Evolutionary conservation across 2,888 invertebrate species (phyloP).

Genomic region (Eupelmus urozonus): DNA sequence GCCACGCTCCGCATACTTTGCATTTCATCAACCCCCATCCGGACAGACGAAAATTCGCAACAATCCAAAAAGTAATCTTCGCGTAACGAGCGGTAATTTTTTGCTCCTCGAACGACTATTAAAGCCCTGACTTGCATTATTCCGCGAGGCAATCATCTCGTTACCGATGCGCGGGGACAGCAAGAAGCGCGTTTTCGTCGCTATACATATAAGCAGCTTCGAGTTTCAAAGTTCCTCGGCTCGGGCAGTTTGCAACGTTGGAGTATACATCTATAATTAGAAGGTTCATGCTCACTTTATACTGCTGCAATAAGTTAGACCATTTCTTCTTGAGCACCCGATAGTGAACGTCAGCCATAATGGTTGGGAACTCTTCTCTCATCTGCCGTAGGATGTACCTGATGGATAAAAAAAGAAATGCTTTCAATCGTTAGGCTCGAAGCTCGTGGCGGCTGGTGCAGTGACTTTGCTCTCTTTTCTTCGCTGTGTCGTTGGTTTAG

Average conservation of each 20-base stretch:
- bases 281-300: slow-evolving; percentile 66
- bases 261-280: slow-evolving; percentile 23
- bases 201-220: not conserved
- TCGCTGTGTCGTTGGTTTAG: too few species aligned
- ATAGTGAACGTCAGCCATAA: slow-evolving; percentile 71
- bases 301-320: slow-evolving; percentile 71
- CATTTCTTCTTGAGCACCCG: slow-evolving; percentile 72
- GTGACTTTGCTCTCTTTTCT: too few species aligned
- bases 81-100: not conserved
- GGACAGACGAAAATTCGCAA: too few species aligned
- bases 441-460: too few species aligned
- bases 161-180: slow-evolving; percentile 17
- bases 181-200: not conserved
- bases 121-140: not conserved
- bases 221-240: slow-evolving; percentile 10
- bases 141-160: slow-evolving; percentile 18
- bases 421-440: not conserved
- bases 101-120: not conserved
- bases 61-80: not conserved
- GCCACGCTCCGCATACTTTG: too few species aligned
- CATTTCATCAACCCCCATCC: too few species aligned
- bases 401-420: slow-evolving; percentile 35
- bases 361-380: slow-evolving; percentile 70
- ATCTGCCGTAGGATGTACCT: slow-evolving; percentile 70
- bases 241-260: too few species aligned